A percentile compares a stretch with the other conserved stretches of the same genome.
Conservation (phyloP, 2,888 invertebrate species). For the Amphipyra berbera region DNA sequence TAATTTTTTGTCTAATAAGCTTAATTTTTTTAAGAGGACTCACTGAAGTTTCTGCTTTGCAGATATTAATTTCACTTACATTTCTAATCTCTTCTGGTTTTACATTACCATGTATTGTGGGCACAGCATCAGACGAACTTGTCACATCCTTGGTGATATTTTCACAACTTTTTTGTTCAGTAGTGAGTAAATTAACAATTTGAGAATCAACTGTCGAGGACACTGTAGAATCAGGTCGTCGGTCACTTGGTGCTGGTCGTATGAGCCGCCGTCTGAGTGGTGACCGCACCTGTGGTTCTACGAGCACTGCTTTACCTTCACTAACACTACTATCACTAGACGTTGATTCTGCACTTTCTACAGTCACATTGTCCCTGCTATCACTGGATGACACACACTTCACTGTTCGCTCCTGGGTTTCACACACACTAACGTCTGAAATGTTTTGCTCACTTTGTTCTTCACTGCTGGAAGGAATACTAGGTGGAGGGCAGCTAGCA, state of each 20-base stretch:
- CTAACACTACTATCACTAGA: conserved; percentile 86
- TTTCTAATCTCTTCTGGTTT: conserved; percentile 84
- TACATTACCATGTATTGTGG: conserved; percentile 78
- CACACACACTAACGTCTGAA: conserved; percentile 74
- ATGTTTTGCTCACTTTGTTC: conserved; percentile 71
- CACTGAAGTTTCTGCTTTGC: conserved; percentile 86
- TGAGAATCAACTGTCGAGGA: conserved; percentile 85
- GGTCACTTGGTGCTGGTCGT: conserved; percentile 79
- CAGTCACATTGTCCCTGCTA: conserved; percentile 81
- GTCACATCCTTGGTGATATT: conserved; percentile 83
- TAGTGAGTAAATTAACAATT: conserved; percentile 67
- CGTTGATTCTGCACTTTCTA: conserved; percentile 86
- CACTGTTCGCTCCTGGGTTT: conserved; percentile 79
- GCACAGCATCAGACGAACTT: conserved; percentile 85
- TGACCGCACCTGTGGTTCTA: conserved; percentile 74
- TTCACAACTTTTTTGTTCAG: conserved; percentile 73
- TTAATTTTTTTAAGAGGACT: conserved; percentile 86
- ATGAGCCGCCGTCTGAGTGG: conserved; percentile 81
- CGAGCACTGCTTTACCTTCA: conserved; percentile 70
- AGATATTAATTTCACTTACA: conserved; percentile 86
- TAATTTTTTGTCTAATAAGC: conserved; percentile 83
- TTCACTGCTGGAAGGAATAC: conserved; percentile 77
- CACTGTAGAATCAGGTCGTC: conserved; percentile 85
- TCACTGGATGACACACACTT: conserved; percentile 86
- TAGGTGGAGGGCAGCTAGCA: conserved; percentile 39